Percentiles rank a stretch among this genome's conserved stretches.
phyloP scores from a whole-genome alignment of 2,797 vertebrate species.

The Semaprochilodus insignis region DNA sequence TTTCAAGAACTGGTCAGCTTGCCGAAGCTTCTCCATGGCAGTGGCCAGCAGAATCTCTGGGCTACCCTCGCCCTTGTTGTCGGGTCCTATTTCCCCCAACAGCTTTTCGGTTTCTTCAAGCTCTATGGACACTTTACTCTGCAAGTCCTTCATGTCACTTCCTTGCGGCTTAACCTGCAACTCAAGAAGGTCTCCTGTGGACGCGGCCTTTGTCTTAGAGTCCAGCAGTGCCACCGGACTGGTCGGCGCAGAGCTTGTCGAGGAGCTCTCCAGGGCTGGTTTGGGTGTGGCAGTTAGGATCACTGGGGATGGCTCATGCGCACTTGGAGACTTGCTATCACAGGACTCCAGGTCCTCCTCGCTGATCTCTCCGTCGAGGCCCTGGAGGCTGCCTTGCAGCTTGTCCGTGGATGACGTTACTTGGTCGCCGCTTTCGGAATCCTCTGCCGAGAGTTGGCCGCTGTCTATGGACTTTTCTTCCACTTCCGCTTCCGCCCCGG shows the following conservation, averaged over 20 bases:
- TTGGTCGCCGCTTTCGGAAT: slow-evolving; percentile 66
- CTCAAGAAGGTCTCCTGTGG: slow-evolving; percentile 82
- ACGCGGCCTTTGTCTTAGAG: slow-evolving; percentile 67
- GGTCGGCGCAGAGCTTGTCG: background rate
- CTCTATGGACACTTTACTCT: slow-evolving; percentile 84
- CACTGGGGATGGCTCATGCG: slow-evolving; percentile 15
- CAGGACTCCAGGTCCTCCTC: slow-evolving; percentile 59
- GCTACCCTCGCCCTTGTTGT: slow-evolving; percentile 8
- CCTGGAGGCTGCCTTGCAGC: slow-evolving; percentile 67
- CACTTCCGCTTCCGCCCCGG: slow-evolving; percentile 64
- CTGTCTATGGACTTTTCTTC: slow-evolving; percentile 85
- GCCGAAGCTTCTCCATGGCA: slow-evolving; percentile 89
- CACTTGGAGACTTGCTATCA: slow-evolving; percentile 37
- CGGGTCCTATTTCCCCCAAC: slow-evolving; percentile 75
- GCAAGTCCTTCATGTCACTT: slow-evolving; percentile 75
- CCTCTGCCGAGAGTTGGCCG: slow-evolving; percentile 75
- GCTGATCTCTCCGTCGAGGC: slow-evolving; percentile 64
- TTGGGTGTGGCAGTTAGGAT: background rate
- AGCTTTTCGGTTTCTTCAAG: slow-evolving; percentile 85
- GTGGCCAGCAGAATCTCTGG: slow-evolving; percentile 83
- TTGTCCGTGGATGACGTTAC: slow-evolving; percentile 65
- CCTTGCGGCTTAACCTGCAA: slow-evolving; percentile 42
- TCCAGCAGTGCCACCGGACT: slow-evolving; percentile 63
- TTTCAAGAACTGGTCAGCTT: slow-evolving; percentile 87
- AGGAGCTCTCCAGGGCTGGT: slow-evolving; percentile 14